Conservation (phyloP, 2,888 invertebrate species). For the Xestia rhomboidea region DNA sequence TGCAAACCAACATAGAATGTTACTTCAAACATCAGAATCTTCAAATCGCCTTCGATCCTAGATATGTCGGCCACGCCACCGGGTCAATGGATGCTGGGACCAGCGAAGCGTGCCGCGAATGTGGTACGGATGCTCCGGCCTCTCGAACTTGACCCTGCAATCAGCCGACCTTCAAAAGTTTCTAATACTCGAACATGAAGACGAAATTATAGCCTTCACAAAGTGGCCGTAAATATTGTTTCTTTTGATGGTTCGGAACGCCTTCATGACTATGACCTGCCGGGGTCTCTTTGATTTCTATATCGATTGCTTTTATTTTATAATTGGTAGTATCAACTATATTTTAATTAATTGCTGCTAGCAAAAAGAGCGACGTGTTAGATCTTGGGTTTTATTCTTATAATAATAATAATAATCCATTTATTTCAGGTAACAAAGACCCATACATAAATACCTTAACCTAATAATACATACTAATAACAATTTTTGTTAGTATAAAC, state of each 20-base stretch:
- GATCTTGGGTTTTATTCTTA: constrained; percentile 11
- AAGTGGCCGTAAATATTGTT: constrained; percentile 51
- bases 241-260: constrained; percentile 42
- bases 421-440: too few species aligned
- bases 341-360: constrained; percentile 31
- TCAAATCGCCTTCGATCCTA: constrained; percentile 40
- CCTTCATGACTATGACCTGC: constrained; percentile 43
- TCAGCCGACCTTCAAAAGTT: constrained; percentile 59
- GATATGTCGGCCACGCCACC: constrained; percentile 69
- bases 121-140: constrained; percentile 69
- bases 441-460: too few species aligned
- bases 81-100: constrained; percentile 79
- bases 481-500: too few species aligned
- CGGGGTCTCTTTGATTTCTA: constrained; percentile 27
- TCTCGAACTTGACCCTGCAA: constrained; percentile 80
- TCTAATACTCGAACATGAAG: constrained; percentile 54
- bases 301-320: constrained; percentile 47
- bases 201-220: constrained; percentile 52
- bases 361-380: constrained; percentile 42
- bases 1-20: neutral
- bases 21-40: constrained; percentile 10
- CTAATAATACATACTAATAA: too few species aligned
- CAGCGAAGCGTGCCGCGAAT: constrained; percentile 74
- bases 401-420: too few species aligned
- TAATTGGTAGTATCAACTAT: constrained; percentile 15